phyloP scores from a whole-genome alignment of 1,140 invertebrate genomes.

The Capitella teleta region DNA sequence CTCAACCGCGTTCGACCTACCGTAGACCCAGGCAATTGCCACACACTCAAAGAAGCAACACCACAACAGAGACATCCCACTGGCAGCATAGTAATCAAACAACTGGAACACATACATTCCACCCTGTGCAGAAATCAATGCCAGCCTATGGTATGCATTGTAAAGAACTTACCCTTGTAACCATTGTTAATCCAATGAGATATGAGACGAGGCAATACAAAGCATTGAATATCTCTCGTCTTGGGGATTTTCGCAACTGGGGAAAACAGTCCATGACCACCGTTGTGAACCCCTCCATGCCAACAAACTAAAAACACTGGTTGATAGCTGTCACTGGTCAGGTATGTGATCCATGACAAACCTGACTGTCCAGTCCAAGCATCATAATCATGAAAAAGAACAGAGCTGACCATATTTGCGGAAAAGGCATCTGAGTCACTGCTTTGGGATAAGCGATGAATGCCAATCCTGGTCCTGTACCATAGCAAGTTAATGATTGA shows the following conservation, averaged over 20 bases:
- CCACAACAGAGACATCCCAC: constrained; percentile 70
- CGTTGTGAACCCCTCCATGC: no score
- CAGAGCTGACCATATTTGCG: constrained; percentile 65
- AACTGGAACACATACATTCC: constrained; percentile 73
- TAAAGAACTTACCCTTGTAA: constrained; percentile 50
- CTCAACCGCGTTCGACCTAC: constrained; percentile 11
- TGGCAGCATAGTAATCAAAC: constrained; percentile 74
- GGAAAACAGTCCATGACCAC: constrained; percentile 8
- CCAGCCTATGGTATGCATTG: no score
- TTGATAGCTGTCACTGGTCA: no score
- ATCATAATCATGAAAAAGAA: constrained; percentile 53
- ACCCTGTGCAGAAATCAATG: constrained; percentile 45
- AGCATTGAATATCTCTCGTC: constrained; percentile 15
- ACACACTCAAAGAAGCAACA: constrained; percentile 56
- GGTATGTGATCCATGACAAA: no score
- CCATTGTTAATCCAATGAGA: constrained; percentile 52
- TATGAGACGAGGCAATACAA: constrained; percentile 49
- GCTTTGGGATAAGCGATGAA: constrained; percentile 93
- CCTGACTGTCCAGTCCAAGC: constrained; percentile 17
- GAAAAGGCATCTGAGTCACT: constrained; percentile 69
- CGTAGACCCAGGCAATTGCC: constrained; percentile 68
- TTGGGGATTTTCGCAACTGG: not conserved
- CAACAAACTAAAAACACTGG: no score
- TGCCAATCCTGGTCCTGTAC: constrained; percentile 70
- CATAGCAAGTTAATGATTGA: no score